phyloP scores from a whole-genome alignment of 2,888 invertebrate genomes.

The Gortyna flavago region DNA sequence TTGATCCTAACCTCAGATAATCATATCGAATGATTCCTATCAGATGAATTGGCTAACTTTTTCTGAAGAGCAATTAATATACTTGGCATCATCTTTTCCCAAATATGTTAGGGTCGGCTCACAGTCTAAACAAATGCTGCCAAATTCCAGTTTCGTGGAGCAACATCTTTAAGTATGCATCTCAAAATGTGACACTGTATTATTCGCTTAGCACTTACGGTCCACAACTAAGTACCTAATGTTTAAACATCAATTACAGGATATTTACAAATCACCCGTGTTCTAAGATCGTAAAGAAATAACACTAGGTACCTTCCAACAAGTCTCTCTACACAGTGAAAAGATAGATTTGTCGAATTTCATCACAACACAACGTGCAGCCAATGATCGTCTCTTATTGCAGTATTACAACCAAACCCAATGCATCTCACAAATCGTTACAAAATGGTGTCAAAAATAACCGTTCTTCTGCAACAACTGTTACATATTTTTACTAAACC shows the following conservation, averaged over 20 bases:
- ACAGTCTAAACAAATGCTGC: not conserved
- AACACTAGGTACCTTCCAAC: not conserved
- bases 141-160: not conserved
- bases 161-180: not conserved
- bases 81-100: not conserved
- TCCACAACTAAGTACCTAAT: not conserved
- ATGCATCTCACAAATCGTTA: not conserved
- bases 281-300: not conserved
- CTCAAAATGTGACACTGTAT: not conserved
- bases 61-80: not conserved
- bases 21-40: not conserved
- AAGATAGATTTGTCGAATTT: not conserved
- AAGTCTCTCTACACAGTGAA: not conserved
- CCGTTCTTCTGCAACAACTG: not conserved
- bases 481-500: slow-evolving; percentile 42
- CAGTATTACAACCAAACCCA: not conserved
- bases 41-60: not conserved
- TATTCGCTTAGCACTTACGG: not conserved
- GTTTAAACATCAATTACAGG: not conserved
- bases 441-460: slow-evolving; percentile 31
- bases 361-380: not conserved
- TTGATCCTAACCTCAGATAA: not conserved
- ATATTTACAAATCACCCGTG: too few relatives aligned
- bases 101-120: not conserved
- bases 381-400: not conserved